Percentiles rank a stretch among this genome's conserved stretches.
Evolutionary conservation across 2,888 invertebrate species (phyloP).

Genomic region (Tipula helvola): DNA sequence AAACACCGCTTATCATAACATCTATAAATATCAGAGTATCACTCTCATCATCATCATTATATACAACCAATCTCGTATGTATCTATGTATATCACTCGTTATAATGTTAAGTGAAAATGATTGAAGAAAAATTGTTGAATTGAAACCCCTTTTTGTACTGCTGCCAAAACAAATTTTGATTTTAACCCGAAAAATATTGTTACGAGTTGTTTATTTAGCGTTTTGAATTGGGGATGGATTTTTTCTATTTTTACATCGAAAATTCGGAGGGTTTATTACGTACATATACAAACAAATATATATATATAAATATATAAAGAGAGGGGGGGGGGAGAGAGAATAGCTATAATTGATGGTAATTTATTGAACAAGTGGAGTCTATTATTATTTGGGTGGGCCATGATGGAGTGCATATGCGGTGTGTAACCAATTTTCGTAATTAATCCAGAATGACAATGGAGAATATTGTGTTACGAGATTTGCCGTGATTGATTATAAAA

Average conservation of each 20-base stretch:
- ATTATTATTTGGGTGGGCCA: background rate
- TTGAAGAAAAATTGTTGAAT: background rate
- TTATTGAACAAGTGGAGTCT: slow-evolving; percentile 4
- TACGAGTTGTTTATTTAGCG: slow-evolving; percentile 4
- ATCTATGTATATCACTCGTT: background rate
- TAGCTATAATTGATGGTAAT: background rate
- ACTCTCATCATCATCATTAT: background rate
- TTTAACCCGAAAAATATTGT: background rate
- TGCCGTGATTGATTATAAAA: background rate
- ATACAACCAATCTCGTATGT: background rate
- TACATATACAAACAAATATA: background rate
- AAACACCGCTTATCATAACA: background rate
- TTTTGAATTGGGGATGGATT: background rate
- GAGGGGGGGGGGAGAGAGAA: background rate
- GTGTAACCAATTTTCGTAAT: background rate
- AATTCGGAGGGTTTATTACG: background rate
- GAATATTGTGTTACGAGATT: background rate
- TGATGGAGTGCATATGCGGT: background rate
- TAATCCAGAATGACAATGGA: background rate
- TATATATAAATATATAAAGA: no score
- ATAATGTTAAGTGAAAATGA: background rate
- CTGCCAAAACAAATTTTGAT: background rate
- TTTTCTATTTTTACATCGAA: background rate
- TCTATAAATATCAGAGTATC: background rate
- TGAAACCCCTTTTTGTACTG: background rate